Evolutionary conservation across 2,888 invertebrate species (phyloP), one percentile per base, ranked within the genome.

Genomic region (Phoenoteleia sp.): DNA sequence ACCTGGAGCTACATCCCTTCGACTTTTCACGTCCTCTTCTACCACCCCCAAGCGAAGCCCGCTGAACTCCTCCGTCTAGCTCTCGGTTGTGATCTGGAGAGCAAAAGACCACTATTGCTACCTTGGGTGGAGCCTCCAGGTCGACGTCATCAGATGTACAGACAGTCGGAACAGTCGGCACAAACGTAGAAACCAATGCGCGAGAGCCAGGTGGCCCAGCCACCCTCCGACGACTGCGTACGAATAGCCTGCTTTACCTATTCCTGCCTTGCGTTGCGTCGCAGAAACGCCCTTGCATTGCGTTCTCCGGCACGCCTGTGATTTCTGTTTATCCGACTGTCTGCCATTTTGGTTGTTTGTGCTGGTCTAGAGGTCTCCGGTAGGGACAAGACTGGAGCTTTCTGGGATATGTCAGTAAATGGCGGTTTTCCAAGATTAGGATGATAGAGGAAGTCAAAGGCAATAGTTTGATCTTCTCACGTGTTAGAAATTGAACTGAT

Each of bases 161-260:
- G 91, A 92, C 92, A 91, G 88, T 92, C 88, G 85, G 90, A 86
- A 91, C 92, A 91, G 88, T 92, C 90, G 92, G 81, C 84, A 91
- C 92, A 93, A 89, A 93, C 90, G 92, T 93, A 93, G 93, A 93
- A 93, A 93, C 92, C 92, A 93, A 93, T 93, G 91, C 91, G 87
- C 80, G 72, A 64, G 91, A 88, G 89, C 77, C 72, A 81, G 87
- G 85, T 85, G 79, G 86, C 67, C 84, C 84, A 81, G 82, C 84
- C 85, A 81, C 84, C 81, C 75, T 67, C 52, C 79, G 85, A 91
- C 91, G 91, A 88, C 91, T 91, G 92, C 92, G 92, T 91, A 92
- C 91, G 79, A 84, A 86, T 84, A 86, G 77, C 77, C 66, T 33
- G 76, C 49, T 75, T 81, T 81, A 75, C 83, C 83, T 86, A 84